phyloP scores from a whole-genome alignment of 2,888 invertebrate genomes.

The Ennomos erosarius region DNA sequence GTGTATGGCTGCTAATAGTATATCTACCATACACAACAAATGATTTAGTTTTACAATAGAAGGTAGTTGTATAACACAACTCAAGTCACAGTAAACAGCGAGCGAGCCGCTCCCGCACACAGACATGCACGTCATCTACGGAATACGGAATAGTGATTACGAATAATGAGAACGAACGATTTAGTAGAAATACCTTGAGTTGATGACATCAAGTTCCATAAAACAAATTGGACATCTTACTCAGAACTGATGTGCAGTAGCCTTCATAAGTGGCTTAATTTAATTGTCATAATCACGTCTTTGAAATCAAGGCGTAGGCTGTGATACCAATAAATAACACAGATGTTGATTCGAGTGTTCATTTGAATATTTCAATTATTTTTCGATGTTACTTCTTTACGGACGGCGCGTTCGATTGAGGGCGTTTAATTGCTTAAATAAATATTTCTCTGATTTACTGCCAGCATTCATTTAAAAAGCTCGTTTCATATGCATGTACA shows the following conservation, averaged over 20 bases:
- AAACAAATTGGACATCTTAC: too few species aligned
- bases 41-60: too few species aligned
- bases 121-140: too few species aligned
- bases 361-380: conserved; percentile 58
- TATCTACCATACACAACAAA: too few species aligned
- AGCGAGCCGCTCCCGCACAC: too few species aligned
- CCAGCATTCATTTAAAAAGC: conserved; percentile 25
- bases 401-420: conserved; percentile 48
- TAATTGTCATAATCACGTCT: conserved; percentile 6
- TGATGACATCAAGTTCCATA: too few species aligned
- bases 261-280: conserved; percentile 5
- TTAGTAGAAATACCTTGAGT: too few species aligned
- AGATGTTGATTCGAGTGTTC: conserved; percentile 40
- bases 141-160: too few species aligned
- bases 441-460: conserved; percentile 59
- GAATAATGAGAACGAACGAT: too few species aligned
- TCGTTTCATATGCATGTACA: conserved; percentile 1
- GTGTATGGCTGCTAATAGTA: too few species aligned
- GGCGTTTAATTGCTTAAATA: conserved; percentile 65
- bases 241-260: background rate
- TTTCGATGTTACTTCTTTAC: conserved; percentile 52
- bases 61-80: too few species aligned
- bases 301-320: conserved; percentile 30
- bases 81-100: too few species aligned
- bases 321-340: conserved; percentile 39